Percentiles rank a stretch among this genome's conserved stretches.
Evolutionary conservation across 2,888 invertebrate genomes (phyloP).

Genomic region (Diaprepes abbreviatus): DNA sequence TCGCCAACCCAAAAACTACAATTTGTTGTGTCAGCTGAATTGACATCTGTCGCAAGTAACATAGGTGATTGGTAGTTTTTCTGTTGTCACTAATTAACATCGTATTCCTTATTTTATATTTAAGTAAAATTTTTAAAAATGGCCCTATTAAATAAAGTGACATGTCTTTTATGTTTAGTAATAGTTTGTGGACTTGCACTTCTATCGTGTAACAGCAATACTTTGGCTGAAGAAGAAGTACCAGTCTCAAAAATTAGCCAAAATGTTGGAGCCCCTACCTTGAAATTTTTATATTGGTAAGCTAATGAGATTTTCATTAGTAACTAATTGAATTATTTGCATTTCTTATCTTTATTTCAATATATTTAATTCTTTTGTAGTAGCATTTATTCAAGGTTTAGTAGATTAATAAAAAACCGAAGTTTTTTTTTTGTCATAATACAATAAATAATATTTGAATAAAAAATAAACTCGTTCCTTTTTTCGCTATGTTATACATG

Average conservation of each 20-base stretch:
- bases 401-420: too few relatives aligned
- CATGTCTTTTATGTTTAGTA: slow-evolving; percentile 7
- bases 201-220: slow-evolving; percentile 37
- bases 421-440: too few relatives aligned
- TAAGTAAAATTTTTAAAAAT: neutral
- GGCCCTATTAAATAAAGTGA: slow-evolving; percentile 6
- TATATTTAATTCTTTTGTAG: neutral
- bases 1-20: too few relatives aligned
- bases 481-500: too few relatives aligned
- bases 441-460: too few relatives aligned
- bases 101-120: neutral
- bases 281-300: slow-evolving; percentile 92
- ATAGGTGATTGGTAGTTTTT: too few relatives aligned
- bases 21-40: too few relatives aligned
- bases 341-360: neutral
- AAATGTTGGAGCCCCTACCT: slow-evolving; percentile 79
- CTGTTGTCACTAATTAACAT: too few relatives aligned
- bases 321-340: neutral
- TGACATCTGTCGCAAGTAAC: neutral
- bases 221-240: slow-evolving; percentile 67
- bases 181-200: slow-evolving; percentile 1
- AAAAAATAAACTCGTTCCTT: too few relatives aligned
- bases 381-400: slow-evolving; percentile 12
- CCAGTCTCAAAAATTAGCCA: slow-evolving; percentile 80
- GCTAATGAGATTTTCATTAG: slow-evolving; percentile 57